Conservation (phyloP, 2,888 invertebrate species). For the Chloroclystis v-ata region DNA sequence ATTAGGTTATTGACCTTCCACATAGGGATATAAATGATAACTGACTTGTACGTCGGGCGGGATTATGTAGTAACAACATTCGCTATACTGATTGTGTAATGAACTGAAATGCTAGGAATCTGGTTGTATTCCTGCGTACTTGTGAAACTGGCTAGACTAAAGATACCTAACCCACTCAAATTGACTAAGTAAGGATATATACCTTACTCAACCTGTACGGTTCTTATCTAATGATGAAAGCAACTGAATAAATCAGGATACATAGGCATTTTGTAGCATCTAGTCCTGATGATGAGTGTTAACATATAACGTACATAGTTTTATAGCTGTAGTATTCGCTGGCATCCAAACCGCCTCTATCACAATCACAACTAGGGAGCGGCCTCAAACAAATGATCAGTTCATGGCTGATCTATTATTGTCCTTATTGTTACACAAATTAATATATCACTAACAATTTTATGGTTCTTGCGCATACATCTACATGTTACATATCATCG, state of each 20-base stretch:
- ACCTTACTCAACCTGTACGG: too few species aligned
- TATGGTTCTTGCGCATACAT: neutral
- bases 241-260: too few species aligned
- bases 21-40: too few species aligned
- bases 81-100: neutral
- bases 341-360: conserved; percentile 5
- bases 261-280: too few species aligned
- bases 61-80: conserved; percentile 4
- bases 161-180: too few species aligned
- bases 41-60: too few species aligned
- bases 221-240: too few species aligned
- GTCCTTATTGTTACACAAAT: neutral
- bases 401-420: conserved; percentile 3
- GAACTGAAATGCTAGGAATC: neutral
- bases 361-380: conserved; percentile 8
- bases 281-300: too few species aligned
- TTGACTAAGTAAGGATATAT: too few species aligned
- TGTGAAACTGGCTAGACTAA: neutral
- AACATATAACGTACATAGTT: too few species aligned
- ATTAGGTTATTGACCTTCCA: conserved; percentile 1
- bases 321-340: neutral
- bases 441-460: conserved; percentile 3
- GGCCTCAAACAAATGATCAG: neutral
- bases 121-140: neutral
- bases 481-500: too few species aligned